Base-by-base conservation (phyloP, 2,888 invertebrate genomes). In the Pinctada fucata region DNA sequence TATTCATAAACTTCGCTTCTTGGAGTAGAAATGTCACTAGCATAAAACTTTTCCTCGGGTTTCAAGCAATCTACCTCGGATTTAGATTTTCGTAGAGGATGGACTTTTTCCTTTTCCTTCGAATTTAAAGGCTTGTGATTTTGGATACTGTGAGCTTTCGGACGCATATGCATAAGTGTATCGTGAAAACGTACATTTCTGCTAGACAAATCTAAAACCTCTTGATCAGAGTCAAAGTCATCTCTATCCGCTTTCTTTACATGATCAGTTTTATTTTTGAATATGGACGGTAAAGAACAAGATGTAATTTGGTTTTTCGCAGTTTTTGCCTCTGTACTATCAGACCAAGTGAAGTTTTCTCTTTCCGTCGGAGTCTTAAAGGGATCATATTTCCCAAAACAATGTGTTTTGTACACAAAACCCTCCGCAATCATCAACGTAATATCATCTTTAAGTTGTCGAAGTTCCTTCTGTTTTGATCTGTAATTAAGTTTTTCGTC, bases 341-440 rank as follows among this genome's bases (percentile, higher is more conserved):
- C 58, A 13, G 13, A 10, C 13, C 8, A 13, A 6, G 8, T n/a
- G n/a, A 31, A 47, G 10, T 69, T 68, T 63, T 75, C 69, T 48
- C 10, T 13, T 45, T 49, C 63, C 3, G 49, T n/a, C n/a, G 45
- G 66, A 45, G 52, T 66, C 31, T 49, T 16, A 10, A 47, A 52
- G 6, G 72, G 72, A 10, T 77, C 76, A 52, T 77, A 77, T 67
- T 52, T 72, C 47, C 50, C 65, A 52, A 77, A 77, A 49, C 76
- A 48, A 10, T 77, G 76, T 2, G 51, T 51, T 49, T 72, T 77
- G 52, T 72, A 77, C 1, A 77, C 76, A 72, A 63, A 58, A 3
- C 76, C 52, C 50, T 66, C 72, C n/a, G 76, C 76, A 47, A 72
- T 51, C 76, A 77, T 77, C 66, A 70, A 72, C 45, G 66, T 72